These are phyloP conservation scores for Drosophila seguyi DNA, from an alignment of 1,140 invertebrate genomes.

Conservation along the genomic window DNA sequence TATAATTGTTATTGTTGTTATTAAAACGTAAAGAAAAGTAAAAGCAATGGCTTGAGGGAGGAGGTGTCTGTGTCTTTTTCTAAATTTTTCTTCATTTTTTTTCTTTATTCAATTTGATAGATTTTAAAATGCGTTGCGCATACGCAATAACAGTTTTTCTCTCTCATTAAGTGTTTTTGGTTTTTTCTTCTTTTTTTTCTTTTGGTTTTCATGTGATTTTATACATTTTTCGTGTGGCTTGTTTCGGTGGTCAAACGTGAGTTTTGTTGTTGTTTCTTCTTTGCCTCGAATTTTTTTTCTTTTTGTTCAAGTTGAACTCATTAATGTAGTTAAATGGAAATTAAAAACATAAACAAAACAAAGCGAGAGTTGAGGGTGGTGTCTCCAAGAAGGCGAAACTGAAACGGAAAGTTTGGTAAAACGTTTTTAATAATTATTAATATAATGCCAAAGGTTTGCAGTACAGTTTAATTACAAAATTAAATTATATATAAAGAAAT, in stretches of 20 bases:
- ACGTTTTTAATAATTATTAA: background rate
- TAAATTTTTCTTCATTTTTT: background rate
- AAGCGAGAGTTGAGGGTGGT: background rate
- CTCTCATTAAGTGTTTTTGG: constrained; percentile 38
- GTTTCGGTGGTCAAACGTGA: constrained; percentile 66
- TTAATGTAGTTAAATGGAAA: constrained; percentile 79
- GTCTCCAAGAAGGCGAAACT: constrained; percentile 26
- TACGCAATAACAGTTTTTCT: constrained; percentile 40
- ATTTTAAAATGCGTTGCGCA: constrained; percentile 49
- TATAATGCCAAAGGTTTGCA: background rate
- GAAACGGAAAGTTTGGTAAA: constrained; percentile 27
- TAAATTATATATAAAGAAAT: no score
- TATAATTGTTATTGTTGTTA: constrained; percentile 46
- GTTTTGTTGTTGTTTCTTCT: constrained; percentile 34
- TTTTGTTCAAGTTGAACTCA: constrained; percentile 51
- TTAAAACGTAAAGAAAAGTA: constrained; percentile 55
- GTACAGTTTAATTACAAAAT: background rate
- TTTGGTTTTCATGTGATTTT: background rate
- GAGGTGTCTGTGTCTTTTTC: background rate
- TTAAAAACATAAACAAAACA: constrained; percentile 73
- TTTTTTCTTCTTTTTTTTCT: constrained; percentile 19
- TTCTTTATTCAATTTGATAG: constrained; percentile 25
- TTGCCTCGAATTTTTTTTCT: constrained; percentile 10
- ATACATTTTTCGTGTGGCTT: constrained; percentile 23
- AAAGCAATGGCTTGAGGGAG: constrained; percentile 30